These are phyloP conservation scores for Sylvilagus bachmani DNA, from an alignment of 2,113 vertebrate species.

Conservation along the genomic window DNA sequence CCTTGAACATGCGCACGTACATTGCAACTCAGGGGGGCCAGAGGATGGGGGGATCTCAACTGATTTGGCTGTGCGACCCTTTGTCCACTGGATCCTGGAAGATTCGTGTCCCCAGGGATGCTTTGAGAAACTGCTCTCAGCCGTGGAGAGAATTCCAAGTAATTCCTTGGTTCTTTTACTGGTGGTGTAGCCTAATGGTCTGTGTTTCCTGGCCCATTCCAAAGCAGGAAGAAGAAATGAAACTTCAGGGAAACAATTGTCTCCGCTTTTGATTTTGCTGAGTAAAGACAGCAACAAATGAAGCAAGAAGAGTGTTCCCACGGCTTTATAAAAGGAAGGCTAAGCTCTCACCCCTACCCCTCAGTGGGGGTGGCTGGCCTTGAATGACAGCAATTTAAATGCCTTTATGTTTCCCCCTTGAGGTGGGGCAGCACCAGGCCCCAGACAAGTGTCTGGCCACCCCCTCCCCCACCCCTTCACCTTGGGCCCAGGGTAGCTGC, in stretches of 20 bases:
- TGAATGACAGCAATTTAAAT: neutral
- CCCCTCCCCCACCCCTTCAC: too few relatives aligned
- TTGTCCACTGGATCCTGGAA: neutral
- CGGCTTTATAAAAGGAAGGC: neutral
- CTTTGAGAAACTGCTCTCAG: neutral
- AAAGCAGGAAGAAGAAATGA: neutral
- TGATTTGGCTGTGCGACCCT: neutral
- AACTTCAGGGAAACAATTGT: neutral
- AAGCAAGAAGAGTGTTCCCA: neutral
- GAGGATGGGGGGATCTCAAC: neutral
- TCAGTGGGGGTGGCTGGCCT: neutral
- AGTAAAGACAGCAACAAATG: neutral
- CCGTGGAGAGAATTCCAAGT: neutral
- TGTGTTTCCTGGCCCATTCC: neutral
- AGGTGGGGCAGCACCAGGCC: neutral
- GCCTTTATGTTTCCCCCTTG: neutral
- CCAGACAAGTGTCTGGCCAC: neutral
- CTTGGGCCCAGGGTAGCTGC: too few relatives aligned
- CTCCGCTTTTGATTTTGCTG: slow-evolving; percentile 12
- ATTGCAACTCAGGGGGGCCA: neutral
- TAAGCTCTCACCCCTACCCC: too few relatives aligned
- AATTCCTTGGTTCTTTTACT: neutral
- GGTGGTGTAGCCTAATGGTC: neutral
- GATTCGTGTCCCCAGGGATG: neutral
- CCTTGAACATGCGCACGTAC: neutral